These are phyloP conservation scores for Cynocephalus volans DNA, from an alignment of 2,113 vertebrate species.

Conservation along the genomic window DNA sequence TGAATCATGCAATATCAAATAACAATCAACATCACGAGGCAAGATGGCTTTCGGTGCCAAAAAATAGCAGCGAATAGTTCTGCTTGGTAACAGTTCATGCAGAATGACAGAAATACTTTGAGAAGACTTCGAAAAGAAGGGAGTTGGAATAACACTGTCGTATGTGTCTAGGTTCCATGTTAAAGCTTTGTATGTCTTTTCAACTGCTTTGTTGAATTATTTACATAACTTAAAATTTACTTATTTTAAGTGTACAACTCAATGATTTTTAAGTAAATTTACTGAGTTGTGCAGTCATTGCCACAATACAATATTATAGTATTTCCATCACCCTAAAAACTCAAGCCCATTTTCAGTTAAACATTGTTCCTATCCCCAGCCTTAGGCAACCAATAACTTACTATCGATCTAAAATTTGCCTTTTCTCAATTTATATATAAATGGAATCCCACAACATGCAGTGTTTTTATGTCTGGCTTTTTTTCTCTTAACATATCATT, in stretches of 20 bases:
- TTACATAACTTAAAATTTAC: background rate
- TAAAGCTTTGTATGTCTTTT: background rate
- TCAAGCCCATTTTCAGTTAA: background rate
- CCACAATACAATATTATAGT: background rate
- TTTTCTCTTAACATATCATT: background rate
- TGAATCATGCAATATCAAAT: background rate
- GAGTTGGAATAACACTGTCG: background rate
- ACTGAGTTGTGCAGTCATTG: background rate
- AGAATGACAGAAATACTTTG: background rate
- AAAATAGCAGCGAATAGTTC: background rate
- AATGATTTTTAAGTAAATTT: background rate
- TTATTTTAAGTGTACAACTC: background rate
- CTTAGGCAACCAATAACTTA: background rate
- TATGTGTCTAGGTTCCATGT: background rate
- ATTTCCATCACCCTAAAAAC: background rate
- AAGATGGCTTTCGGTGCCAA: background rate
- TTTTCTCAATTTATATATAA: background rate
- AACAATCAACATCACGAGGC: background rate
- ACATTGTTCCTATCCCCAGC: background rate
- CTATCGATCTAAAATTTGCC: background rate
- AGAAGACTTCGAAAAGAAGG: background rate
- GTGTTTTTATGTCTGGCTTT: background rate
- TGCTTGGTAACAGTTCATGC: rapidly evolving
- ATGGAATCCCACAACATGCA: background rate
- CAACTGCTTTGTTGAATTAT: background rate